These are phyloP conservation scores for Phortica okadai DNA, from an alignment of 2,888 invertebrate genomes.

Conservation along the genomic window DNA sequence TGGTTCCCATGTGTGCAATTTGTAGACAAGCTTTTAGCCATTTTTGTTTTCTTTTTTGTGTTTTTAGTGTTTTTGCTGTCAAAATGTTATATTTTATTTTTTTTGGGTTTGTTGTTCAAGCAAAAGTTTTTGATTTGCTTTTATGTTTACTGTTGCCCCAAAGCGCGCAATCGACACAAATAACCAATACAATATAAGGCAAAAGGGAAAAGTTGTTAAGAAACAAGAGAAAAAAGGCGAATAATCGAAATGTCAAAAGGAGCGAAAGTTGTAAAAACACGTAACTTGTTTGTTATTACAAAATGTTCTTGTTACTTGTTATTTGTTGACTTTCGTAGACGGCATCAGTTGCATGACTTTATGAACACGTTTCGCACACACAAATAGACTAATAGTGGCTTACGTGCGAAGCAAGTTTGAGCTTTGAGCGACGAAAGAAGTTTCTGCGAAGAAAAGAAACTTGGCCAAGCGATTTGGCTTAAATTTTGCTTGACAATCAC, in stretches of 20 bases:
- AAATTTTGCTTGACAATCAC: neutral
- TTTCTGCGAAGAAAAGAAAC: neutral
- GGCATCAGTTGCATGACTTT: neutral
- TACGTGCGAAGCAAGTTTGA: neutral
- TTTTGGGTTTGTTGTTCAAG: neutral
- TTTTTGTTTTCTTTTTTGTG: neutral
- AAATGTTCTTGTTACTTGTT: neutral
- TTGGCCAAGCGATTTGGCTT: neutral
- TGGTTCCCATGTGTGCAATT: neutral
- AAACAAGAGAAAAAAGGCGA: neutral
- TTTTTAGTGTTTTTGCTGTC: neutral
- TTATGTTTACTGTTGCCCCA: constrained; percentile 13
- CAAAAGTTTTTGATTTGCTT: constrained; percentile 25
- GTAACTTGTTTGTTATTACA: constrained; percentile 26
- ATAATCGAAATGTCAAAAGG: neutral
- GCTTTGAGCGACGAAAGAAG: too few relatives aligned
- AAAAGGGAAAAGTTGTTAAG: neutral
- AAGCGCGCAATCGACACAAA: constrained; percentile 5
- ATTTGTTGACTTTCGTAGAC: constrained; percentile 9
- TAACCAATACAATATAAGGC: constrained; percentile 16
- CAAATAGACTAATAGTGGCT: neutral
- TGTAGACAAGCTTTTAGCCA: neutral
- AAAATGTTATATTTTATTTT: neutral
- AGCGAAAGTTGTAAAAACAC: neutral
- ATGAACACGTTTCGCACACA: neutral